These are phyloP conservation scores for Philaenus spumarius DNA, from an alignment of 1,140 invertebrate genomes.

Conservation along the genomic window DNA sequence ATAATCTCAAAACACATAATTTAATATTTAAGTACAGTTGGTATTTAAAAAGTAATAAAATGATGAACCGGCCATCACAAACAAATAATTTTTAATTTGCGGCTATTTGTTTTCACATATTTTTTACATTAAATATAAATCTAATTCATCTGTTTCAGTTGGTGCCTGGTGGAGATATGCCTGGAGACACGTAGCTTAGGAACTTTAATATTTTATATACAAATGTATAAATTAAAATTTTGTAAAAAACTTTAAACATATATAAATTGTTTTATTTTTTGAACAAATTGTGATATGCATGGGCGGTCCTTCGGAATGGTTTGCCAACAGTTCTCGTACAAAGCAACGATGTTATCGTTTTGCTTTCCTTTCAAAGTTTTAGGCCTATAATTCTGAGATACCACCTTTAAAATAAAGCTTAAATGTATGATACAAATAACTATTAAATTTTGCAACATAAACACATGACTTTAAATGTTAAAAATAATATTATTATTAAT, in stretches of 20 bases:
- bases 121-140: slow-evolving; percentile 5
- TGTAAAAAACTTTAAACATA: background rate
- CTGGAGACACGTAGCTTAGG: slow-evolving; percentile 20
- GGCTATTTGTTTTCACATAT: background rate
- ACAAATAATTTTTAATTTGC: slow-evolving; percentile 1
- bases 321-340: slow-evolving; percentile 5
- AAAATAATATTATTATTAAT: too few species aligned
- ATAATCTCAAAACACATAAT: too few species aligned
- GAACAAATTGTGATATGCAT: background rate
- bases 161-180: slow-evolving; percentile 30
- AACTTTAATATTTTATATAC: too few species aligned
- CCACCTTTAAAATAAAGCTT: slow-evolving; percentile 25
- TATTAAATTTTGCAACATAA: too few species aligned
- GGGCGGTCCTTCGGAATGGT: background rate
- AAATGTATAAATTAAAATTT: background rate
- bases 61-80: slow-evolving; percentile 2
- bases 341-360: background rate
- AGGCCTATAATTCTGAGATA: slow-evolving; percentile 27
- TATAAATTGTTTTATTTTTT: background rate
- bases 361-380: background rate
- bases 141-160: slow-evolving; percentile 23
- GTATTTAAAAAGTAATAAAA: background rate
- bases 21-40: too few species aligned
- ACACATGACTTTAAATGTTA: too few species aligned
- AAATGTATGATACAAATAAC: too few species aligned